Evolutionary conservation across 2,888 invertebrate genomes (phyloP).

Genomic region (Chaetoderma sp.): DNA sequence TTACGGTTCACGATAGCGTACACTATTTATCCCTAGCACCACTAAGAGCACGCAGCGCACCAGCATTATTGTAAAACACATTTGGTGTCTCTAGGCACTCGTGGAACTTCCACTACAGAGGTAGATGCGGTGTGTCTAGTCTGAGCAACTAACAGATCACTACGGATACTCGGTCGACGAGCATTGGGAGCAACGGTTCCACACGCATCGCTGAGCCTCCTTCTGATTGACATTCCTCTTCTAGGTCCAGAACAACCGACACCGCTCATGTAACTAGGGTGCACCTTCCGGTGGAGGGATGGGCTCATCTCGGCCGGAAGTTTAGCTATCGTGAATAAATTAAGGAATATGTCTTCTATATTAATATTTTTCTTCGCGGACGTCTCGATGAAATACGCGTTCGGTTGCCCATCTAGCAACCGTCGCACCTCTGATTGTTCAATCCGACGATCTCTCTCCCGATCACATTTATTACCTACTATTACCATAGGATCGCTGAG

Average conservation of each 20-base stretch:
- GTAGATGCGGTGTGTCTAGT: conserved; percentile 69
- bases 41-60: no score
- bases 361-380: conserved; percentile 85
- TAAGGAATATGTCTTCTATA: conserved; percentile 87
- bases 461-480: conserved; percentile 89
- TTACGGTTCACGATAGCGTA: no score
- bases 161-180: conserved; percentile 86
- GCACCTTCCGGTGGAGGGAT: conserved; percentile 85
- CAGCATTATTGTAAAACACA: conserved; percentile 47
- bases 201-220: conserved; percentile 86
- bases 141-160: conserved; percentile 89
- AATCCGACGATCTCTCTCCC: conserved; percentile 79
- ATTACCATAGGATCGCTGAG: conserved; percentile 83
- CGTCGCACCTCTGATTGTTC: conserved; percentile 82
- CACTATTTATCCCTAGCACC: no score
- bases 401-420: conserved; percentile 83
- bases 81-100: conserved; percentile 37
- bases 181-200: conserved; percentile 91
- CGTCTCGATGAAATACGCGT: conserved; percentile 84
- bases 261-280: conserved; percentile 67
- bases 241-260: conserved; percentile 37
- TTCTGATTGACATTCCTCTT: conserved; percentile 80
- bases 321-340: conserved; percentile 85
- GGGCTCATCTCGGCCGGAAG: conserved; percentile 87
- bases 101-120: conserved; percentile 16